A percentile compares a stretch with the other conserved stretches of the same genome.
These are phyloP conservation scores for Erythrolamprus reginae DNA, from an alignment of 2,113 vertebrate species.

Conservation along the genomic window DNA sequence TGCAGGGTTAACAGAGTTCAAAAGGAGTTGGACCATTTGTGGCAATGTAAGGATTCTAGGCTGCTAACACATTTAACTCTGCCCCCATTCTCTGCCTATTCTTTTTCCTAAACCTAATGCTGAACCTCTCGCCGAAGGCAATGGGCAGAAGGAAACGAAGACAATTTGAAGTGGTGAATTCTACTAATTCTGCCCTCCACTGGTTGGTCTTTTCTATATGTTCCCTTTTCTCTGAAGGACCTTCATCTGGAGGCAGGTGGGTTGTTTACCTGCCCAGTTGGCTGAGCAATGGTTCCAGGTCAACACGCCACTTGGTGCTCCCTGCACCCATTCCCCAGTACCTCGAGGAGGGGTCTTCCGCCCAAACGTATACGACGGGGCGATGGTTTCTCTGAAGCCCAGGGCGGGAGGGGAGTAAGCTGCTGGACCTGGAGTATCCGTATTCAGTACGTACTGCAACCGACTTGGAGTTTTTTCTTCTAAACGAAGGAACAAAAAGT, in stretches of 20 bases:
- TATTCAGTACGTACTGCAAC: neutral
- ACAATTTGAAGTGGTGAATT: no score
- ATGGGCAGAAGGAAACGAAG: no score
- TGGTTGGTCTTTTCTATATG: no score
- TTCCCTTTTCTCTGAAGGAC: neutral
- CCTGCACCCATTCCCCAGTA: neutral
- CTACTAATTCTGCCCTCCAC: no score
- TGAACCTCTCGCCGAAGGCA: no score
- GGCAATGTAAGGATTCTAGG: no score
- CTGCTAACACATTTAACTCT: no score
- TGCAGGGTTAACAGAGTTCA: no score
- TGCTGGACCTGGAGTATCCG: constrained; percentile 29
- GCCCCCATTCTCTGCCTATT: no score
- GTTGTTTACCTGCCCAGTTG: neutral
- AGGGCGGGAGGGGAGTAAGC: neutral
- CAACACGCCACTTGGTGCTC: rapidly evolving
- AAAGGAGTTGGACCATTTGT: no score
- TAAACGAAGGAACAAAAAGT: neutral
- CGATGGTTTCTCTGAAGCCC: constrained; percentile 7
- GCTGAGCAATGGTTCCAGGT: neutral
- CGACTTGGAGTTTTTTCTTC: constrained; percentile 1
- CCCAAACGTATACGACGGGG: constrained; percentile 35
- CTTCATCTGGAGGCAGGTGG: neutral
- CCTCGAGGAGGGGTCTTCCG: constrained; percentile 14
- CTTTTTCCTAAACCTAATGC: no score